phyloP scores from a whole-genome alignment of 2,888 invertebrate species.

The Morpho achilles region DNA sequence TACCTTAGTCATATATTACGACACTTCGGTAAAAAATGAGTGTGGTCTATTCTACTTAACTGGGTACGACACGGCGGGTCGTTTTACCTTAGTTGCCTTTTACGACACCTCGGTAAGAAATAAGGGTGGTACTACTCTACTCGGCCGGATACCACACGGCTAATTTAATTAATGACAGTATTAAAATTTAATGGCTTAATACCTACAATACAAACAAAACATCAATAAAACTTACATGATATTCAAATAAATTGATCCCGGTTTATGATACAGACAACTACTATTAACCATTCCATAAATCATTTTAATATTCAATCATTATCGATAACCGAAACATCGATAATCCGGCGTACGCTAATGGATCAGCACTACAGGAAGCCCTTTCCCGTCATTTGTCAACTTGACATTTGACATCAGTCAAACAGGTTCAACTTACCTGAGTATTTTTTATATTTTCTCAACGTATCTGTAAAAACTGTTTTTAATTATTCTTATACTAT shows the following conservation, averaged over 20 bases:
- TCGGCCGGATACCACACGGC: no score
- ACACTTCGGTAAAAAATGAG: no score
- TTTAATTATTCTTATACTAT: background rate
- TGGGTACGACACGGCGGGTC: no score
- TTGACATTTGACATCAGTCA: slow-evolving; percentile 76
- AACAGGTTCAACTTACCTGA: slow-evolving; percentile 46
- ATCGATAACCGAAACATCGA: slow-evolving; percentile 52
- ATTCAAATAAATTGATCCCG: background rate
- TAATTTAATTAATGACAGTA: no score
- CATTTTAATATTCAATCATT: slow-evolving; percentile 36
- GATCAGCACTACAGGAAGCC: slow-evolving; percentile 68
- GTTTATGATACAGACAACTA: slow-evolving; percentile 2
- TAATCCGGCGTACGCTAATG: slow-evolving; percentile 51
- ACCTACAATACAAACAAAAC: no score
- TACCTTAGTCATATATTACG: no score
- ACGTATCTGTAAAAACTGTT: slow-evolving; percentile 3
- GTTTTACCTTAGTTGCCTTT: no score
- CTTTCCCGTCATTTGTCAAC: slow-evolving; percentile 65
- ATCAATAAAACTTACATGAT: background rate
- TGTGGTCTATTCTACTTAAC: no score
- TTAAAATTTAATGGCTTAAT: no score
- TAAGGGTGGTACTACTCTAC: no score
- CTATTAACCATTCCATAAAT: slow-evolving; percentile 16
- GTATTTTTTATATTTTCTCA: slow-evolving; percentile 30
- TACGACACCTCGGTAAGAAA: no score